phyloP scores from a whole-genome alignment of 2,888 invertebrate genomes.

The Venusia cambrica region DNA sequence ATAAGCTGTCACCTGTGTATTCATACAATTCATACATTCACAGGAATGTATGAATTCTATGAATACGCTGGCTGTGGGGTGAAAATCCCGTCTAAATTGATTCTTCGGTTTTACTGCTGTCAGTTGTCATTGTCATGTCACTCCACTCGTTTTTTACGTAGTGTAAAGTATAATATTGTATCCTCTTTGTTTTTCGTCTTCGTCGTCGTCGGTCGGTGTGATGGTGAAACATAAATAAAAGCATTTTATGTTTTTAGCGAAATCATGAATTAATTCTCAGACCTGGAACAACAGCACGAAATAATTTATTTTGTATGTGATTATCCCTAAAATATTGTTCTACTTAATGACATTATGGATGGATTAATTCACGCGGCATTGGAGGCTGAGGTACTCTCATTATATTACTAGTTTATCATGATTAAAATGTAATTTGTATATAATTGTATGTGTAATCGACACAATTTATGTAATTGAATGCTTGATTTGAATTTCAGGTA shows the following conservation, averaged over 20 bases:
- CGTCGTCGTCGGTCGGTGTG: conserved; percentile 77
- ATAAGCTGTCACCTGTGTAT: no score
- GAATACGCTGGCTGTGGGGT: no score
- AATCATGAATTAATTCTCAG: conserved; percentile 79
- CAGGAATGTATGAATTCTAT: no score
- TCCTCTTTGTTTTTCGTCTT: conserved; percentile 75
- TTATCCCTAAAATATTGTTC: conserved; percentile 67
- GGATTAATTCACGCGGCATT: conserved; percentile 81
- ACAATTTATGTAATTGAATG: conserved; percentile 4
- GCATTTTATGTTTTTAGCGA: conserved; percentile 69
- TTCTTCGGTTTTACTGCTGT: no score
- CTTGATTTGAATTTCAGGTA: conserved; percentile 55
- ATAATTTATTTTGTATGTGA: conserved; percentile 62
- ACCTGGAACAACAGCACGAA: conserved; percentile 70
- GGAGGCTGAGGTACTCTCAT: conserved; percentile 76
- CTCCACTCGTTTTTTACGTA: no score
- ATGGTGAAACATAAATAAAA: conserved; percentile 81
- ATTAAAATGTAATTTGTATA: no score
- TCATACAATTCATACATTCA: no score
- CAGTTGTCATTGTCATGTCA: no score
- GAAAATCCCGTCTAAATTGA: no score
- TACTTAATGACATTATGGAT: conserved; percentile 80
- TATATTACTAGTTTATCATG: no score
- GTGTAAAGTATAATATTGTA: no score
- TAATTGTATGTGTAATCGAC: no score